These are phyloP conservation scores for Diglossa brunneiventris DNA, from an alignment of 2,113 vertebrate genomes.

Conservation along the genomic window DNA sequence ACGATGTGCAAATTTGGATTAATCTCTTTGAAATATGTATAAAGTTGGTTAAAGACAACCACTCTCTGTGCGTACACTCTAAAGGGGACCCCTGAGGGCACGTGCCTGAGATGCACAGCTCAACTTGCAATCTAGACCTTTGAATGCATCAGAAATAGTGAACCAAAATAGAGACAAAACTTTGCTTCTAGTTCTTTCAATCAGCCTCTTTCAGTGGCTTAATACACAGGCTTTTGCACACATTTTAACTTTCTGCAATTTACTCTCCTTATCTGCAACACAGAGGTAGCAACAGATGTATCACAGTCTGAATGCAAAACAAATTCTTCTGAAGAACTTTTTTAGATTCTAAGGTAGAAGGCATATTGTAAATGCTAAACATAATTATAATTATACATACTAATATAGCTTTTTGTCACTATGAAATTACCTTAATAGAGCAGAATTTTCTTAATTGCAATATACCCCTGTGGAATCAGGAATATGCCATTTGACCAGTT, in stretches of 20 bases:
- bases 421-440: background rate
- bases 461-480: background rate
- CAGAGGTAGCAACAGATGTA: background rate
- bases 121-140: background rate
- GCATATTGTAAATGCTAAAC: background rate
- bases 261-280: background rate
- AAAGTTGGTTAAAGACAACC: background rate
- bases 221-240: background rate
- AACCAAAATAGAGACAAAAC: background rate
- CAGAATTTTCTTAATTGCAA: background rate
- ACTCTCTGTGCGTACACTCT: rapidly evolving
- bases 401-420: background rate
- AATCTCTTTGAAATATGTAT: background rate
- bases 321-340: background rate
- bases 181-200: background rate
- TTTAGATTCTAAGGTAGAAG: background rate
- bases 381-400: background rate
- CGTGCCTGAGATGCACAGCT: background rate
- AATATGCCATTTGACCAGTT: background rate
- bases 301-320: background rate
- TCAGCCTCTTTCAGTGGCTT: background rate
- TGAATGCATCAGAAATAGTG: background rate
- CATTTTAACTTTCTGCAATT: background rate
- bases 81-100: background rate
- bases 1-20: background rate